These are phyloP conservation scores for Morphnarchus princeps DNA, from an alignment of 2,113 vertebrate species.

Conservation along the genomic window DNA sequence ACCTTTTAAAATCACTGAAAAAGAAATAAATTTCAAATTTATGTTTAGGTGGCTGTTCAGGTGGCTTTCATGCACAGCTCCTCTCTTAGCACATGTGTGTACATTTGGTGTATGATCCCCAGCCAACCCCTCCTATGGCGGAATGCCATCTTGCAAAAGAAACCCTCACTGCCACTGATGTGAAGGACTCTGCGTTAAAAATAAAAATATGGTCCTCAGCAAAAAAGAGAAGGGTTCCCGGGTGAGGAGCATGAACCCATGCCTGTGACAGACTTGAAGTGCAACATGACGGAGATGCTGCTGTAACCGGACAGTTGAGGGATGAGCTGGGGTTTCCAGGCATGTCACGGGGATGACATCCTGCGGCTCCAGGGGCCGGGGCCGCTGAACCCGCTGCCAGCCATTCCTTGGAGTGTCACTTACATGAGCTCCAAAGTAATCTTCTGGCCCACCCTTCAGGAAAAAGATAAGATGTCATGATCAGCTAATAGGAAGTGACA, in stretches of 20 bases:
- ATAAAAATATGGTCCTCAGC: conserved; percentile 42
- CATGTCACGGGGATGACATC: conserved; percentile 72
- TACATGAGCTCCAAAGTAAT: conserved; percentile 79
- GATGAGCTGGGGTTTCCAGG: conserved; percentile 50
- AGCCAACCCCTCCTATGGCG: background rate
- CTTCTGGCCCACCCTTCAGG: conserved; percentile 76
- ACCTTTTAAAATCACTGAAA: background rate
- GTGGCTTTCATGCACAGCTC: background rate
- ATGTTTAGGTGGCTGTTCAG: too few species aligned
- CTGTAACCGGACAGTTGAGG: conserved; percentile 57
- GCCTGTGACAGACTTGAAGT: conserved; percentile 48
- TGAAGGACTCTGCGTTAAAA: conserved; percentile 14
- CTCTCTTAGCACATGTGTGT: rapidly evolving
- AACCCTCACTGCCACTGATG: background rate
- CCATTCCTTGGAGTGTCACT: conserved; percentile 78
- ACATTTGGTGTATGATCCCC: background rate
- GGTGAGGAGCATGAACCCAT: background rate
- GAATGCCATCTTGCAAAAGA: background rate
- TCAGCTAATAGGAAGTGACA: conserved; percentile 82
- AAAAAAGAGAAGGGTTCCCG: background rate
- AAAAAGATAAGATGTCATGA: conserved; percentile 78
- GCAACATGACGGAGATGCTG: conserved; percentile 38
- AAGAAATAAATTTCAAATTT: background rate
- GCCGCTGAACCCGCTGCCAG: conserved; percentile 60
- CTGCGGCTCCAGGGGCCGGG: conserved; percentile 23